Evolutionary conservation across 1,140 invertebrate species (phyloP).

Genomic region (Chymomyza costata): DNA sequence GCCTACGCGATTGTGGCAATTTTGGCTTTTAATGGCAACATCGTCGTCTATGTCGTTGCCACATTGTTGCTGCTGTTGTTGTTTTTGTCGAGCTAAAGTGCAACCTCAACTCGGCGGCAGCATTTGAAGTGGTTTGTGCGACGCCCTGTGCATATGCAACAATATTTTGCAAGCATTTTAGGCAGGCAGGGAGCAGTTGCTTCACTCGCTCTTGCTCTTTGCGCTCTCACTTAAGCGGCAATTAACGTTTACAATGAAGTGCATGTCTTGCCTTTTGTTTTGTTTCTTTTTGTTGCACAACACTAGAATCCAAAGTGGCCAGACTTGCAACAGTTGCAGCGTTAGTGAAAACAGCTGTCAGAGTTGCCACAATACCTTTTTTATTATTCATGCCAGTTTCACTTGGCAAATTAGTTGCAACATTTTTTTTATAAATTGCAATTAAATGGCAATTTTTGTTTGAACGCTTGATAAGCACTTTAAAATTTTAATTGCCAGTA

Average conservation of each 20-base stretch:
- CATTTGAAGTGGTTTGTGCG: no score
- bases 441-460: slow-evolving; percentile 61
- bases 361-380: slow-evolving; percentile 18
- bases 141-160: no score
- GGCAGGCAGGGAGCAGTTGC: slow-evolving; percentile 45
- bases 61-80: slow-evolving; percentile 23
- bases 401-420: slow-evolving; percentile 62
- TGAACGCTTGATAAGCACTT: slow-evolving; percentile 24
- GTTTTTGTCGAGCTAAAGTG: no score
- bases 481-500: slow-evolving; percentile 63
- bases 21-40: slow-evolving; percentile 26
- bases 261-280: slow-evolving; percentile 9
- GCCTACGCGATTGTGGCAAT: slow-evolving; percentile 53
- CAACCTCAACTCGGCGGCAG: no score
- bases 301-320: slow-evolving; percentile 5
- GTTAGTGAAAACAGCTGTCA: background rate
- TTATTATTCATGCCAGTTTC: slow-evolving; percentile 69
- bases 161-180: slow-evolving; percentile 1
- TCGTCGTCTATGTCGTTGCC: slow-evolving; percentile 13
- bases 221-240: slow-evolving; percentile 54
- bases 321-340: background rate
- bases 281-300: slow-evolving; percentile 1
- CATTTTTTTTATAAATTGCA: slow-evolving; percentile 63
- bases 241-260: slow-evolving; percentile 59
- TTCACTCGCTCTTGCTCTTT: slow-evolving; percentile 18